Percentiles rank a stretch among this genome's conserved stretches.
Evolutionary conservation across 1,140 invertebrate genomes (phyloP).

Genomic region (Drosophila sp.): DNA sequence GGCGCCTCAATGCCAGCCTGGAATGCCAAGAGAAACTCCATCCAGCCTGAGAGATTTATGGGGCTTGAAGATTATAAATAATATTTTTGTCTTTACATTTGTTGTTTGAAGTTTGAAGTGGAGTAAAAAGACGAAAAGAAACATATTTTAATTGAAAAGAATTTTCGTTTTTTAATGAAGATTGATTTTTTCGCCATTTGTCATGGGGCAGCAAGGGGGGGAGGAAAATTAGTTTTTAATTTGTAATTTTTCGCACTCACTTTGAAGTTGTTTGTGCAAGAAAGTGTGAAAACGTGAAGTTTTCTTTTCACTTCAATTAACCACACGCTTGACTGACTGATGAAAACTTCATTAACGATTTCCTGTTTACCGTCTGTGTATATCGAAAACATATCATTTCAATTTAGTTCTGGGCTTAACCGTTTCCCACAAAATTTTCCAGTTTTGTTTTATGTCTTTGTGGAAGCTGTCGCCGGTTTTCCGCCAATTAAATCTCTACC

Average conservation of each 20-base stretch:
- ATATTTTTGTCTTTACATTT: background rate
- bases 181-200: constrained; percentile 69
- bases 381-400: background rate
- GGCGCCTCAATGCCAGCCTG: constrained; percentile 29
- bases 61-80: background rate
- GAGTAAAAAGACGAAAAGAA: background rate
- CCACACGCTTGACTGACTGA: constrained; percentile 23
- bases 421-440: background rate
- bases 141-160: constrained; percentile 59
- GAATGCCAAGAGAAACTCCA: constrained; percentile 12
- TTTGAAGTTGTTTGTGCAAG: constrained; percentile 66
- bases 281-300: constrained; percentile 52
- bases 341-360: constrained; percentile 49
- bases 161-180: constrained; percentile 63
- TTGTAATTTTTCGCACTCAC: constrained; percentile 58
- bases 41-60: constrained; percentile 5
- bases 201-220: constrained; percentile 4
- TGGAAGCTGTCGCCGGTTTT: constrained; percentile 17
- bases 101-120: constrained; percentile 2
- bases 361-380: constrained; percentile 33
- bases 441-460: background rate
- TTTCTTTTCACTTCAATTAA: constrained; percentile 55
- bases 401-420: background rate
- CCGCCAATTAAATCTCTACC: constrained; percentile 18
- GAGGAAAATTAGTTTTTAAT: constrained; percentile 62